Conservation (phyloP, 2,888 invertebrate genomes). For the Pristionchus japonicus region DNA sequence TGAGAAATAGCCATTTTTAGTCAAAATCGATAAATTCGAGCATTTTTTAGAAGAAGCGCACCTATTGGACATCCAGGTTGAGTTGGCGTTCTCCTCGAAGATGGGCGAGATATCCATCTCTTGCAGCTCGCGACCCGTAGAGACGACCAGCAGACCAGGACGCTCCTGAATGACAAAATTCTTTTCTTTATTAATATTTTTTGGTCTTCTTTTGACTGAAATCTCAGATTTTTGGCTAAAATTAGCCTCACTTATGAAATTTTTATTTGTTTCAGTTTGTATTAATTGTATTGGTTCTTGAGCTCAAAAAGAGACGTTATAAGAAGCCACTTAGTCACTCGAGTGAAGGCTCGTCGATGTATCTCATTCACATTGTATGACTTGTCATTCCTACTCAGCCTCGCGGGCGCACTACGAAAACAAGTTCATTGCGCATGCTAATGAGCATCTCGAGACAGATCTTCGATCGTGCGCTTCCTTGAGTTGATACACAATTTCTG, state of each 20-base stretch:
- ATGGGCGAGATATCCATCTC: constrained; percentile 96
- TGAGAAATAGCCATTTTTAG: no score
- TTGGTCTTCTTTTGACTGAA: background rate
- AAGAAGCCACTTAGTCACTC: background rate
- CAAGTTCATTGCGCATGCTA: constrained; percentile 7
- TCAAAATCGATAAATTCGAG: no score
- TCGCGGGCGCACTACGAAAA: background rate
- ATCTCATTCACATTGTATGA: background rate
- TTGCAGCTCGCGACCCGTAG: constrained; percentile 95
- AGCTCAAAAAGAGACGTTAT: background rate
- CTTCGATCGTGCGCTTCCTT: background rate
- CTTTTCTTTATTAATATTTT: no score
- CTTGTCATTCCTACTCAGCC: background rate
- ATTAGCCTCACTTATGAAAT: no score
- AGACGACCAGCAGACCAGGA: constrained; percentile 86
- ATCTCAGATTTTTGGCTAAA: no score
- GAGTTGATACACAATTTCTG: no score
- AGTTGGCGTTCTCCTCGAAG: constrained; percentile 83
- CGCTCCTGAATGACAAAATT: constrained; percentile 80
- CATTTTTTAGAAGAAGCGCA: background rate
- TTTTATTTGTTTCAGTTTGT: no score
- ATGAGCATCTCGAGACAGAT: background rate
- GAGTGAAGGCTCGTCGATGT: background rate
- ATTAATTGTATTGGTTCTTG: background rate
- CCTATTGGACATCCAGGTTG: constrained; percentile 91